A percentile compares a stretch with the other conserved stretches of the same genome.
Evolutionary conservation across 2,888 invertebrate genomes (phyloP).

Genomic region (Machimus atricapillus): DNA sequence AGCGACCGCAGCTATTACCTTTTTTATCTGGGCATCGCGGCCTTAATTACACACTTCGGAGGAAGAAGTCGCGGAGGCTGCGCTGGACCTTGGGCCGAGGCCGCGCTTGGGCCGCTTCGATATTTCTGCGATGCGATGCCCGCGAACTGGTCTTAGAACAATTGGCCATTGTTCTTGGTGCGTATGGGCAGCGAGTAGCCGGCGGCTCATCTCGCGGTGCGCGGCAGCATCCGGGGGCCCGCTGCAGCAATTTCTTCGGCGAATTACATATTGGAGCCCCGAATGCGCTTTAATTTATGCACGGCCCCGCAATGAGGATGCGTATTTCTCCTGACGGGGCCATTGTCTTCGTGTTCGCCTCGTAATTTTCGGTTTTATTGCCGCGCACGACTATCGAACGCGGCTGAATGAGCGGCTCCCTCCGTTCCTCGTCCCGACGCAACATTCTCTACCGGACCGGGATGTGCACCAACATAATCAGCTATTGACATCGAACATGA

Average conservation of each 20-base stretch:
- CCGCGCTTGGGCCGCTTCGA: not conserved
- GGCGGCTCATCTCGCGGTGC: not conserved
- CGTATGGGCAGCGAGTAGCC: not conserved
- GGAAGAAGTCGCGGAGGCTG: not conserved
- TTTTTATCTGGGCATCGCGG: conserved; percentile 28
- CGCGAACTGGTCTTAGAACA: conserved; percentile 34
- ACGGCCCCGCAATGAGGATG: conserved; percentile 33
- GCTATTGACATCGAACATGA: conserved; percentile 38
- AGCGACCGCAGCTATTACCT: not conserved
- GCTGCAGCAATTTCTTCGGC: conserved; percentile 12
- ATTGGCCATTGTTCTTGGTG: conserved; percentile 40
- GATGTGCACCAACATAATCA: conserved; percentile 37
- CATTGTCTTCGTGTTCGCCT: conserved; percentile 24
- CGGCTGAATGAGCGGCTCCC: not conserved
- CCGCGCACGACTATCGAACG: not conserved
- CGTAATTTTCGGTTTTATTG: conserved; percentile 38
- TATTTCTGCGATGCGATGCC: not conserved
- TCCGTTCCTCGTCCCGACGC: not conserved
- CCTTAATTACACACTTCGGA: conserved; percentile 32
- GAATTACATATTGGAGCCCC: conserved; percentile 20
- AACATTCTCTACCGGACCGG: not conserved
- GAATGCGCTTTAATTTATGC: conserved; percentile 39
- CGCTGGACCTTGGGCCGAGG: not conserved
- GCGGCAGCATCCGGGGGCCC: not conserved
- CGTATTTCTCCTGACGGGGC: not conserved